Conservation (phyloP, 1,140 invertebrate genomes). For the Vanessa atalanta region DNA sequence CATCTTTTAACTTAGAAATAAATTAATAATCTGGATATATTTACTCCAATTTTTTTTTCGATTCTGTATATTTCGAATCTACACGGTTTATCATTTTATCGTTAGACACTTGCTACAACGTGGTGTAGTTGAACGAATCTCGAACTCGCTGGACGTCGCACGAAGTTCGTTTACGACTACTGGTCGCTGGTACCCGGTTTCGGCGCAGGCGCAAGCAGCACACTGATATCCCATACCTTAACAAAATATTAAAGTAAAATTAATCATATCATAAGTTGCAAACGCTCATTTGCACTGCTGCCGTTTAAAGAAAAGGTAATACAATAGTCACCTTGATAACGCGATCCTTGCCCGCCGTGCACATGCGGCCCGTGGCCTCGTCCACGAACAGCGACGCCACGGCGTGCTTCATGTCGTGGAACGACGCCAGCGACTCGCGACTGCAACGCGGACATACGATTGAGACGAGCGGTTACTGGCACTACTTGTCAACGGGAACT, state of each 20-base stretch:
- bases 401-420: conserved; percentile 97
- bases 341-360: conserved; percentile 96
- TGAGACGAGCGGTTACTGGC: too few species aligned
- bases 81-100: conserved; percentile 23
- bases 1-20: conserved; percentile 28
- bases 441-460: conserved; percentile 79
- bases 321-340: conserved; percentile 87
- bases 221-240: conserved; percentile 85
- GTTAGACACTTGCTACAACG: conserved; percentile 13
- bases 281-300: neutral
- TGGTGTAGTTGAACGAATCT: conserved; percentile 29
- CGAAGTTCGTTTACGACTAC: conserved; percentile 45
- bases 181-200: conserved; percentile 66
- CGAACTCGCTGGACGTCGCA: conserved; percentile 25
- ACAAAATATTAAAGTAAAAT: neutral
- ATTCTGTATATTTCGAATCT: conserved; percentile 11
- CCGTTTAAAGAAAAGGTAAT: neutral
- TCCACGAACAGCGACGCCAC: conserved; percentile 94
- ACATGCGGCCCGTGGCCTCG: conserved; percentile 89
- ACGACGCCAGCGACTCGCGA: conserved; percentile 93
- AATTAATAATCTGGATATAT: conserved; percentile 22
- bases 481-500: too few species aligned
- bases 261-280: neutral
- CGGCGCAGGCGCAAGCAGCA: conserved; percentile 79
- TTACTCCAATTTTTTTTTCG: neutral